phyloP scores from a whole-genome alignment of 2,888 invertebrate genomes.

The Troides helena region DNA sequence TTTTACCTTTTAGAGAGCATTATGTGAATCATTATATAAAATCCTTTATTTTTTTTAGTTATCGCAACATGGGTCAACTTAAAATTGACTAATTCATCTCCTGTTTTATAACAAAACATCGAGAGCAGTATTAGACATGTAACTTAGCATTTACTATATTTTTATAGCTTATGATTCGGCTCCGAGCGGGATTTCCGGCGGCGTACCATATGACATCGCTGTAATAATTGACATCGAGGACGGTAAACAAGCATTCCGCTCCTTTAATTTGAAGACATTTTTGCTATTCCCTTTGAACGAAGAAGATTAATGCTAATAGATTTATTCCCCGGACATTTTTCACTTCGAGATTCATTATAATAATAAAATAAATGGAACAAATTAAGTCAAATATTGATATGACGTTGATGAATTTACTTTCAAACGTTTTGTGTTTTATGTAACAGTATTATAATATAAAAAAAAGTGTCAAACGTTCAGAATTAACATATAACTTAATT shows the following conservation, averaged over 20 bases:
- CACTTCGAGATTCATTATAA: conserved; percentile 4
- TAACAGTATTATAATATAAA: neutral
- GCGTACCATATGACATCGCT: neutral
- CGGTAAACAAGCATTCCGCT: neutral
- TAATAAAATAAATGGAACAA: conserved; percentile 4
- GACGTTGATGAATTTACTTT: conserved; percentile 8
- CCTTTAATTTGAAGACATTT: neutral
- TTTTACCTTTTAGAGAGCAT: no score
- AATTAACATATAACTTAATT: neutral
- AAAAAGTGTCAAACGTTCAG: neutral
- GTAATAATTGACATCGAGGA: conserved; percentile 2
- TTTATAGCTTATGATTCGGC: conserved; percentile 8
- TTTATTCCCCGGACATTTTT: conserved; percentile 1
- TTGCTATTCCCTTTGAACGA: neutral
- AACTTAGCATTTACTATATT: neutral
- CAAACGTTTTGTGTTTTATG: conserved; percentile 4
- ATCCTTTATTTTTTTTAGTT: neutral
- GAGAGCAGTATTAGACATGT: neutral
- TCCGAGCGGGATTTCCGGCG: neutral
- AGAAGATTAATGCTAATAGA: conserved; percentile 11
- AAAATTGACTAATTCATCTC: neutral
- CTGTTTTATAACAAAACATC: neutral
- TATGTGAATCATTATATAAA: neutral
- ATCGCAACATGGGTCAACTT: neutral
- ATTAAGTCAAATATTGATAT: conserved; percentile 17